These are phyloP conservation scores for Pseudomyrmex gracilis DNA, from an alignment of 1,140 invertebrate genomes.

Conservation along the genomic window DNA sequence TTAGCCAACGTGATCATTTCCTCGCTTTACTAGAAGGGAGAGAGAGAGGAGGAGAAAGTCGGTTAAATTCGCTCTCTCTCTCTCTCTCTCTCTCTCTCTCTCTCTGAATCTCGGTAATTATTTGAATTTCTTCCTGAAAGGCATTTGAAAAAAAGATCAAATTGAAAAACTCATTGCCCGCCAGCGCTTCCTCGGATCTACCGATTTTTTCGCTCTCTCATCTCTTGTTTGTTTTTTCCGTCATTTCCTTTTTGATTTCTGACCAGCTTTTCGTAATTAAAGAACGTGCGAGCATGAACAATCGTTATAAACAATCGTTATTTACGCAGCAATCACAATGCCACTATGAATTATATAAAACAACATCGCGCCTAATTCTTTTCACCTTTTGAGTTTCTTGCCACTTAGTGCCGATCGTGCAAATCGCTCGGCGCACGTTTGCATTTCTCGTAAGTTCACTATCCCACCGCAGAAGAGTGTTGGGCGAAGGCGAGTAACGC, in stretches of 20 bases:
- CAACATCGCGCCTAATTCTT: too few relatives aligned
- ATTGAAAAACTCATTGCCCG: slow-evolving; percentile 66
- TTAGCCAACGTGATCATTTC: slow-evolving; percentile 57
- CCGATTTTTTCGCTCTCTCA: slow-evolving; percentile 19
- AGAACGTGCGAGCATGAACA: too few relatives aligned
- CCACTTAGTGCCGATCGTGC: too few relatives aligned
- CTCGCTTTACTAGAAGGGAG: neutral
- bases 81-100: slow-evolving; percentile 60
- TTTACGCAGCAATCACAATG: too few relatives aligned
- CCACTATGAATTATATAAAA: too few relatives aligned
- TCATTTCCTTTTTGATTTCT: slow-evolving; percentile 11
- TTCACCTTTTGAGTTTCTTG: too few relatives aligned
- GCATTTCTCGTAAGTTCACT: too few relatives aligned
- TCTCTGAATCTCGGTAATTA: slow-evolving; percentile 72
- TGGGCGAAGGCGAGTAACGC: too few relatives aligned
- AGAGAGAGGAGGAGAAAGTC: too few relatives aligned
- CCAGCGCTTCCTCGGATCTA: slow-evolving; percentile 34
- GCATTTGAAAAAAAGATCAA: slow-evolving; percentile 28
- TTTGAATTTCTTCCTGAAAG: slow-evolving; percentile 67
- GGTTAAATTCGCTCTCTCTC: slow-evolving; percentile 43
- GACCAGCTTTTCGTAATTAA: neutral
- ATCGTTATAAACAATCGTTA: too few relatives aligned
- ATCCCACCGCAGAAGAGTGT: too few relatives aligned
- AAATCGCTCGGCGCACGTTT: too few relatives aligned
- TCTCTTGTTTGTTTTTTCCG: slow-evolving; percentile 10